These are phyloP conservation scores for Aproaerema taeniolella DNA, from an alignment of 2,888 invertebrate genomes.

Conservation along the genomic window DNA sequence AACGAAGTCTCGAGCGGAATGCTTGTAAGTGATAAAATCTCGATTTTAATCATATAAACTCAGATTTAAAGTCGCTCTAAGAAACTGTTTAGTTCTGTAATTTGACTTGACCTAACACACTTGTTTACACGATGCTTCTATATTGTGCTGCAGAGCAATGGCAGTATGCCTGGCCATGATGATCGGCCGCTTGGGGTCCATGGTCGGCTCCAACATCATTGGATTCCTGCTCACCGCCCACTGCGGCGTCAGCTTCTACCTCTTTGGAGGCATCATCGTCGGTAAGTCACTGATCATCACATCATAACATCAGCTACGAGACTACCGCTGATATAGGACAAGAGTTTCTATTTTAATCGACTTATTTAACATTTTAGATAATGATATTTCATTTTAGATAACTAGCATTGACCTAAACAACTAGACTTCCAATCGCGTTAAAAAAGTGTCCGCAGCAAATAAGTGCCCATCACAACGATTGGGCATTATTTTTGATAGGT, in stretches of 20 bases:
- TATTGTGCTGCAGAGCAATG: conserved; percentile 71
- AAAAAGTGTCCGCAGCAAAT: too few species aligned
- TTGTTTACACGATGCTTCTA: not conserved
- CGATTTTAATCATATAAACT: not conserved
- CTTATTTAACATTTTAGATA: not conserved
- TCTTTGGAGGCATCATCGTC: conserved; percentile 74
- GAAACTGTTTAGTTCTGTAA: not conserved
- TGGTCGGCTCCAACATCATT: conserved; percentile 80
- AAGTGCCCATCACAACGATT: too few species aligned
- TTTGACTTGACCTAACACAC: not conserved
- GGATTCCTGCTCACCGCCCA: conserved; percentile 79
- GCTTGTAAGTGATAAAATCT: not conserved
- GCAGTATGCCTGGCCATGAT: conserved; percentile 80
- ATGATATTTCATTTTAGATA: not conserved
- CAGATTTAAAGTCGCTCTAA: not conserved
- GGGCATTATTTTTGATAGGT: too few species aligned
- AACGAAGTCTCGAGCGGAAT: too few species aligned
- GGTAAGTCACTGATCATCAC: too few species aligned
- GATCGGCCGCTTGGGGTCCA: conserved; percentile 81
- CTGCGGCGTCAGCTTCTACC: conserved; percentile 80
- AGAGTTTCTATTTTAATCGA: too few species aligned
- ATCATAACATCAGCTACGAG: too few species aligned
- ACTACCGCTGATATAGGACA: too few species aligned
- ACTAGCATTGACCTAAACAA: not conserved
- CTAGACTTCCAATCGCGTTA: too few species aligned